Evolutionary conservation across 2,888 invertebrate genomes (phyloP), one percentile per base, ranked within the genome.

Genomic region (Eilema sororculum): DNA sequence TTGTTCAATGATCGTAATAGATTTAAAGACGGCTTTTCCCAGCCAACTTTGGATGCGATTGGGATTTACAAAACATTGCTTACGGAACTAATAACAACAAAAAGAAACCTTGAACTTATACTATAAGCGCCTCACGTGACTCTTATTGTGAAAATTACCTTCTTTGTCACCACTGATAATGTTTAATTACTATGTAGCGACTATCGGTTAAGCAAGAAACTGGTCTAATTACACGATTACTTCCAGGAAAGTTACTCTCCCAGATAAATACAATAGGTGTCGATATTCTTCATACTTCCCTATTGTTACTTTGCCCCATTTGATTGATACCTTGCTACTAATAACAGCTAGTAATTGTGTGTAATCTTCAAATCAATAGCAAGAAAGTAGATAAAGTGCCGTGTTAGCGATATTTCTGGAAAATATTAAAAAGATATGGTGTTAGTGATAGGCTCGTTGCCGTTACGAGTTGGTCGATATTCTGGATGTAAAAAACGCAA

Each of bases 261-360:
- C 66, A 74, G 64, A 8, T 33, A 25, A 46, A 28, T 62, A 79
- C 79, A 80, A 80, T 79, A 78, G 73, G 80, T 79, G 80, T 79
- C 78, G 82, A 80, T 78, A 81, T 79, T 28, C 74, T 62, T 66
- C 28, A 67, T 64, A 28, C 73, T 70, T 56, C 67, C 66, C 69
- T 76, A 59, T 62, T 69, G 71, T 72, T 70, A 70, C 25, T 60
- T 30, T 60, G 20, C 33, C 64, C 30, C n/a, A 10, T n/a, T 66
- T 73, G 41, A 74, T 75, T 75, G 69, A 74, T 77, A 72, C 70
- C 70, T 69, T 52, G 56, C 63, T 60, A 63, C 69, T 69, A 72
- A 64, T 68, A 28, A 65, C 30, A 33, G 30, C 1, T 13, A 62
- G 41, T 57, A 63, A 80, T 78, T 69, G 68, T 57, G 58, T 3